Conservation (phyloP, 1,140 invertebrate species). For the Telenomus remus region DNA sequence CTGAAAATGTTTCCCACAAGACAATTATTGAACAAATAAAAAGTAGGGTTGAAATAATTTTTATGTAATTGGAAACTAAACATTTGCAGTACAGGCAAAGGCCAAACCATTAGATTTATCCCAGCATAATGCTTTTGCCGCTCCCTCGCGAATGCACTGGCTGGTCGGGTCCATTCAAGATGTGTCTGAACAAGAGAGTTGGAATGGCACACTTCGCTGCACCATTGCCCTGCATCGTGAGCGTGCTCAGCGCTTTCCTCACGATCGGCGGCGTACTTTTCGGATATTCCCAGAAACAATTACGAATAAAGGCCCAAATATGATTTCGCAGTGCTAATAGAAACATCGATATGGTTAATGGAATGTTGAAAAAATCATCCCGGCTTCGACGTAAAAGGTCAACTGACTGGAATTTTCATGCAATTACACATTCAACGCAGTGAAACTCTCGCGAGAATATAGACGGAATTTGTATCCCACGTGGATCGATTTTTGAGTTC, state of each 20-base stretch:
- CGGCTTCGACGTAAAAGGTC: constrained; percentile 8
- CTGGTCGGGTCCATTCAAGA: constrained; percentile 37
- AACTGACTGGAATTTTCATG: constrained; percentile 25
- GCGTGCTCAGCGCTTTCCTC: constrained; percentile 3
- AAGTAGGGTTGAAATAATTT: no score
- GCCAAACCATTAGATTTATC: no score
- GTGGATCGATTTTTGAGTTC: constrained; percentile 17
- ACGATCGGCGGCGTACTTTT: background rate
- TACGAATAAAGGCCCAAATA: no score
- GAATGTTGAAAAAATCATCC: constrained; percentile 14
- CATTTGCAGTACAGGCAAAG: no score
- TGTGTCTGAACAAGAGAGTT: constrained; percentile 37
- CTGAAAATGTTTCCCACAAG: no score
- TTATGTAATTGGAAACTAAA: no score
- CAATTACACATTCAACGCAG: constrained; percentile 19
- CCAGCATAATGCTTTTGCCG: no score
- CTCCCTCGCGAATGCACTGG: background rate
- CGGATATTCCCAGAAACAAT: background rate
- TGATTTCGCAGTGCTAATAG: background rate
- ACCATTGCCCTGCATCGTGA: constrained; percentile 41
- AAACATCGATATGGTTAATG: background rate
- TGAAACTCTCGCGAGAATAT: constrained; percentile 1
- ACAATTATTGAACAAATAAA: no score
- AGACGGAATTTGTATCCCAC: background rate
- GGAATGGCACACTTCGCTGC: constrained; percentile 46